These are phyloP conservation scores for Mesaphorura yosii DNA, from an alignment of 1,140 invertebrate genomes.

Conservation along the genomic window DNA sequence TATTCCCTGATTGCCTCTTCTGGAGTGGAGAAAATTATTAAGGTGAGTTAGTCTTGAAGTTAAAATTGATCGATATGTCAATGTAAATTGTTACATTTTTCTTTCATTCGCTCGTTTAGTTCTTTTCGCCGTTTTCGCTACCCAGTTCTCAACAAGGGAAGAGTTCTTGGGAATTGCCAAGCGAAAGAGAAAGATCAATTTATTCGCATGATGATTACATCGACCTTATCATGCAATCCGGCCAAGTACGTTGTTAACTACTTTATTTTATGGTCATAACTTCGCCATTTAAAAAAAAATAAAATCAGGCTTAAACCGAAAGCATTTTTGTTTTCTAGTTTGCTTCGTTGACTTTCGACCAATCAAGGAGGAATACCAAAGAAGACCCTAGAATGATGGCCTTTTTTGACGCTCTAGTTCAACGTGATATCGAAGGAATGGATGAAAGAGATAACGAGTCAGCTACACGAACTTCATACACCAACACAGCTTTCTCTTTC, in stretches of 20 bases:
- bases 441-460: slow-evolving; percentile 30
- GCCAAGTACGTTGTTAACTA: slow-evolving; percentile 46
- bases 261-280: not conserved
- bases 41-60: slow-evolving; percentile 35
- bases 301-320: not conserved
- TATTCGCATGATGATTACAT: slow-evolving; percentile 80
- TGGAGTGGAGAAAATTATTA: slow-evolving; percentile 90
- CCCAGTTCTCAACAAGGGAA: slow-evolving; percentile 45
- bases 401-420: slow-evolving; percentile 86
- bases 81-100: not conserved
- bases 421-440: slow-evolving; percentile 73
- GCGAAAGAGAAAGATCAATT: slow-evolving; percentile 57
- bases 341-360: slow-evolving; percentile 52
- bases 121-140: slow-evolving; percentile 64
- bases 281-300: not conserved
- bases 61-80: not conserved
- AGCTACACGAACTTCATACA: slow-evolving; percentile 7
- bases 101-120: slow-evolving; percentile 40
- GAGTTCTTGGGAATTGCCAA: slow-evolving; percentile 32
- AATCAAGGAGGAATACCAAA: slow-evolving; percentile 62
- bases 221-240: slow-evolving; percentile 62
- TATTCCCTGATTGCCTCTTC: slow-evolving; percentile 81
- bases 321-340: slow-evolving; percentile 39
- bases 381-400: slow-evolving; percentile 93
- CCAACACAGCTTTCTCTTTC: not conserved